These are phyloP conservation scores for Porphyrio hochstetteri DNA, from an alignment of 2,113 vertebrate genomes.

Conservation along the genomic window DNA sequence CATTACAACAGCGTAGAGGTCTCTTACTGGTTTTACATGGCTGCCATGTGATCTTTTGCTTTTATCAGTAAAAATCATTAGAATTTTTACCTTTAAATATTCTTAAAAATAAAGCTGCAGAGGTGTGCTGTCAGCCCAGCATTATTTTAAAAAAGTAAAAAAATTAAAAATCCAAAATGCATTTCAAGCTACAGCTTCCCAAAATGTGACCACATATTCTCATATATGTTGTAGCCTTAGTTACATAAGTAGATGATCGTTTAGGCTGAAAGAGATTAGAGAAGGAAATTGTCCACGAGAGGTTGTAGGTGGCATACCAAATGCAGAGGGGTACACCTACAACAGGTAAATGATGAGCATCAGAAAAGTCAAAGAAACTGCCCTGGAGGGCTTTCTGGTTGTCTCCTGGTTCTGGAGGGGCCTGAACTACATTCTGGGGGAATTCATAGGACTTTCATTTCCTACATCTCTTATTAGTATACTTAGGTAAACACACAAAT, in stretches of 20 bases:
- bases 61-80: not conserved
- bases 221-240: not conserved
- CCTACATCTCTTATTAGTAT: not conserved
- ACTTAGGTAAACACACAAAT: not conserved
- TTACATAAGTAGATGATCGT: not conserved
- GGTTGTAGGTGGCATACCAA: slow-evolving; percentile 28
- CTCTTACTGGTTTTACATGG: not conserved
- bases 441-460: not conserved
- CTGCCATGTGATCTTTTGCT: slow-evolving; percentile 2
- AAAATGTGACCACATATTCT: not conserved
- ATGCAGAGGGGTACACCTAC: not conserved
- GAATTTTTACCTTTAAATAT: not conserved
- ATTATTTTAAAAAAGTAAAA: not conserved
- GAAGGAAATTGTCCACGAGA: not conserved
- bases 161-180: not conserved
- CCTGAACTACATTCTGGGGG: not conserved
- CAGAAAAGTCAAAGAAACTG: not conserved
- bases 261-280: not conserved
- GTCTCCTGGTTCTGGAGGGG: not conserved
- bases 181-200: not conserved
- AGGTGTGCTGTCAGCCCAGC: not conserved
- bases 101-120: not conserved
- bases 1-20: not conserved
- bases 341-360: not conserved
- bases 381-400: not conserved